A percentile compares a stretch with the other conserved stretches of the same genome.
Evolutionary conservation across 2,888 invertebrate genomes (phyloP).

Genomic region (Sussaba pulchella): DNA sequence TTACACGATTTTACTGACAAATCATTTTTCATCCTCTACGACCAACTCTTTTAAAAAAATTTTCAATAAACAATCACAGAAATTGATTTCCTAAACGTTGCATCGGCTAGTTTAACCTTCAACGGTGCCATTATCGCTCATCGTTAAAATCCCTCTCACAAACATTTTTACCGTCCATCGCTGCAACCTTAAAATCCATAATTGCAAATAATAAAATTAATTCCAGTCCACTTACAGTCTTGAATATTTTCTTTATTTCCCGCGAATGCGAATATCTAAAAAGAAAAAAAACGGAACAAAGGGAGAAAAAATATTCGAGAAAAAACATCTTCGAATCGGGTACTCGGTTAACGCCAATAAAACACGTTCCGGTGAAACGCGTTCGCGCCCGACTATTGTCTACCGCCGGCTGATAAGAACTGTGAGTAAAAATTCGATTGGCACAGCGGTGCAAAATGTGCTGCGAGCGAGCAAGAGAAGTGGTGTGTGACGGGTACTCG

Average conservation of each 20-base stretch:
- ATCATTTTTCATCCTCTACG: background rate
- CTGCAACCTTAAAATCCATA: too few species aligned
- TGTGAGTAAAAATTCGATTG: conserved; percentile 75
- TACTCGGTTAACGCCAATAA: conserved; percentile 28
- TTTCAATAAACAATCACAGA: too few species aligned
- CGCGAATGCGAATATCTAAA: conserved; percentile 13
- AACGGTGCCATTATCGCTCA: too few species aligned
- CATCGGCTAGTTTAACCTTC: too few species aligned
- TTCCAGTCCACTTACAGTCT: too few species aligned
- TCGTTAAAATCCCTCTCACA: too few species aligned
- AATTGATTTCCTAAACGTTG: too few species aligned
- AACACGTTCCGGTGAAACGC: conserved; percentile 35
- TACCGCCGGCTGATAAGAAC: conserved; percentile 43
- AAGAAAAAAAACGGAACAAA: conserved; percentile 19
- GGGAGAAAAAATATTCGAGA: background rate
- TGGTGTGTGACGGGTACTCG: conserved; percentile 77
- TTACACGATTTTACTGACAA: background rate
- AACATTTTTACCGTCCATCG: too few species aligned
- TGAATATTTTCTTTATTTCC: too few species aligned
- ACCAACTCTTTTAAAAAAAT: too few species aligned
- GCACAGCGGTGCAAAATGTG: conserved; percentile 59
- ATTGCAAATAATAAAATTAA: too few species aligned
- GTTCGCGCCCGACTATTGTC: conserved; percentile 34
- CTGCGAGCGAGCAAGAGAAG: conserved; percentile 36
- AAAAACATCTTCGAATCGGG: background rate